Percentiles rank a stretch among this genome's conserved stretches.
These are phyloP conservation scores for Ostrea edulis DNA, from an alignment of 1,140 invertebrate species.

Conservation along the genomic window DNA sequence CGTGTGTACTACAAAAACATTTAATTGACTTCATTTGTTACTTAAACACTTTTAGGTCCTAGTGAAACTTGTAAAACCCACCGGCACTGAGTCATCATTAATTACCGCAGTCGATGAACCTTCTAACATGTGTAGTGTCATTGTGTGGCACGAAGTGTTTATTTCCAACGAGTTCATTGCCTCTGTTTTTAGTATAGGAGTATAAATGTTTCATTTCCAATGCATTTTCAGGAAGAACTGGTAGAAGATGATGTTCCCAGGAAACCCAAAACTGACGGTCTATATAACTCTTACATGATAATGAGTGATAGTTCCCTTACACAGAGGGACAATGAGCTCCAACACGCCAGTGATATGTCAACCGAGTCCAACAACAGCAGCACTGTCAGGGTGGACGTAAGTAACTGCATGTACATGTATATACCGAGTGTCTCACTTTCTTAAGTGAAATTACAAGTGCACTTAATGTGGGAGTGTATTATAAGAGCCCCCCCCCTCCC, in stretches of 20 bases:
- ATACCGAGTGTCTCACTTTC: too few relatives aligned
- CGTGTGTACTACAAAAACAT: too few relatives aligned
- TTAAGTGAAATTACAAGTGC: too few relatives aligned
- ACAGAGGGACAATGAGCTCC: conserved; percentile 59
- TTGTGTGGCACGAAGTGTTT: neutral
- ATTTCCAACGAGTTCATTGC: neutral
- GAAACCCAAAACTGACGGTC: neutral
- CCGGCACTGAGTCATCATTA: too few relatives aligned
- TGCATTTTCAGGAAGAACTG: conserved; percentile 32
- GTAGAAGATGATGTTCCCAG: conserved; percentile 16
- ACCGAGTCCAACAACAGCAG: conserved; percentile 50
- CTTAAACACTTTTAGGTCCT: too few relatives aligned
- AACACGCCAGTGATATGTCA: conserved; percentile 64
- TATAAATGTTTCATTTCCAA: neutral
- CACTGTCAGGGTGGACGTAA: conserved; percentile 58
- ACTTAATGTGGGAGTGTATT: too few relatives aligned
- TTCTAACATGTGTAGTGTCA: neutral
- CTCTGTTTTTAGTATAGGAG: neutral
- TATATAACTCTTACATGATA: neutral
- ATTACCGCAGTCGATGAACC: neutral
- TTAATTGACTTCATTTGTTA: too few relatives aligned
- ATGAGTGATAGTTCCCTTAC: conserved; percentile 1
- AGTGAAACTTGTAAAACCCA: too few relatives aligned
- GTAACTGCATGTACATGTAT: neutral
- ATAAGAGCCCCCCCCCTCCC: too few relatives aligned